Evolutionary conservation across 2,113 vertebrate genomes (phyloP), one percentile per base, ranked within the genome.

Genomic region (Mohoua ochrocephala): DNA sequence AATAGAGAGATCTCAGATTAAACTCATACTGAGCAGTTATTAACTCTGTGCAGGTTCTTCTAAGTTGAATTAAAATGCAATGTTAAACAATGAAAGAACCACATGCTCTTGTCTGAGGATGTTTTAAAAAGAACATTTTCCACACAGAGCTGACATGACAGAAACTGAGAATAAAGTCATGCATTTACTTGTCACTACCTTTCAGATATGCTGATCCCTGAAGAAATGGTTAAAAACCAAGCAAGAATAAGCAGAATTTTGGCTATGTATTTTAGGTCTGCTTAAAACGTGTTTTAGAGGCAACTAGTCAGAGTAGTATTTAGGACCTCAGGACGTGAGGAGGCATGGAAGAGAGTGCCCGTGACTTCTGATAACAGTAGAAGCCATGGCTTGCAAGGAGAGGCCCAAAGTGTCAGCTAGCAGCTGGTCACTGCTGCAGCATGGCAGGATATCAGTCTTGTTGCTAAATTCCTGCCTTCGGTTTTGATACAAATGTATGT

Each of bases 111-210:
- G 24, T 79, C 83, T 91, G 27, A 24, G 39, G 18, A 56, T 92
- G 24, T 92, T 93, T 93, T 78, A 79, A 89, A 75, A 94, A 85
- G 44, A 91, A 79, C 82, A 71, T 54, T 82, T 56, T 93, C 70
- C 73, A n/a, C 53, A 88, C 27, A 37, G 57, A 68, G 42, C 42
- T 95, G 82, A 78, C 41, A 89, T 86, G 63, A 69, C 68, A 93
- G 80, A 92, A 87, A 70, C 47, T 49, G 50, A 95, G 87, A 91
- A 60, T 45, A 74, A 94, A 89, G 49, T 75, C 21, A 74, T 50
- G 71, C 67, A 39, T 80, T 91, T 73, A 57, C 42, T 78, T 59
- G 35, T 90, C 64, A 44, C 30, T 52, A 37, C 49, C 31, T 92
- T 95, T 89, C 80, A 84, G 30, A 63, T 68, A 52, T 0, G 1